Conservation (phyloP, 2,888 invertebrate genomes). For the Pseudococcus longispinus region DNA sequence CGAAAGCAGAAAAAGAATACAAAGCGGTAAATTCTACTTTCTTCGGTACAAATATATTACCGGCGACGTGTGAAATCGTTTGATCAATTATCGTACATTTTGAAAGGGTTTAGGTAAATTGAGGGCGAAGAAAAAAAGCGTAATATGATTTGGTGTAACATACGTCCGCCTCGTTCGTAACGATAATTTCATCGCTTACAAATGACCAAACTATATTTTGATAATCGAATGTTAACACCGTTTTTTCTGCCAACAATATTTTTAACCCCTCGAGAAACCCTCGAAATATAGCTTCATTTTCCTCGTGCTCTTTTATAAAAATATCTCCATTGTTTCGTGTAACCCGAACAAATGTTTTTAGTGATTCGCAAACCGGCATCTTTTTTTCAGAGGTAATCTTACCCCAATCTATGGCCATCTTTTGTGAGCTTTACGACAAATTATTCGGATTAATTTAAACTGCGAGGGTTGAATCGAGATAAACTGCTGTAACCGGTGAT, state of each 20-base stretch:
- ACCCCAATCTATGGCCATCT: neutral
- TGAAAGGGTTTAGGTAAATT: neutral
- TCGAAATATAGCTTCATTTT: neutral
- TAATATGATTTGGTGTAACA: neutral
- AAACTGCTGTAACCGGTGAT: neutral
- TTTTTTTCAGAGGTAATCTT: neutral
- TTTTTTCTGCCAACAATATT: neutral
- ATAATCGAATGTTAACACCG: neutral
- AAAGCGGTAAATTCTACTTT: neutral
- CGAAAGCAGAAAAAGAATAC: neutral
- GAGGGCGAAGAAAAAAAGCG: neutral
- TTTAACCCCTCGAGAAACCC: neutral
- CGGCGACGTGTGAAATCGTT: slow-evolving; percentile 16
- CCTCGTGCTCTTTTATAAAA: neutral
- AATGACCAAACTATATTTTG: neutral
- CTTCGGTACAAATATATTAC: neutral
- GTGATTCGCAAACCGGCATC: neutral
- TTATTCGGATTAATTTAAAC: neutral
- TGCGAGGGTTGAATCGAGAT: neutral
- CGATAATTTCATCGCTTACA: neutral
- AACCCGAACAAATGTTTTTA: neutral
- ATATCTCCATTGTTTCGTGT: neutral
- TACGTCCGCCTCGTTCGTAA: neutral
- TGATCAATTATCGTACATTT: slow-evolving; percentile 8
- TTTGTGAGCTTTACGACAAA: neutral